Base-by-base conservation (phyloP, 2,888 invertebrate genomes). In the Meta bourneti region DNA sequence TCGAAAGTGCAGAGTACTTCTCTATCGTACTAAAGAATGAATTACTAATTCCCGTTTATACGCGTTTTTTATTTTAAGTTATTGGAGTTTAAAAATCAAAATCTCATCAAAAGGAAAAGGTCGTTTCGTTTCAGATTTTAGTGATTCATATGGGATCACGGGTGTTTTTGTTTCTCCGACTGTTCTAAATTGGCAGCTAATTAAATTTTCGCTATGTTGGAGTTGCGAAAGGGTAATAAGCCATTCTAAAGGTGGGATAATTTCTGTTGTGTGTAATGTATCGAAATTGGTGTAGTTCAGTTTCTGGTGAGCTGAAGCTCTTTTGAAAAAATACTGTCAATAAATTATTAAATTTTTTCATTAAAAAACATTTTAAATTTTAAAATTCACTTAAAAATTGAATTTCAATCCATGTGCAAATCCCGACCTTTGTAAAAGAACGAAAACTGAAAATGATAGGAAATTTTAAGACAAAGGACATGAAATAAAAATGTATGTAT, bases 1-100 rank as follows among this genome's bases (percentile, higher is more conserved):
- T 74, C 51, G 51, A 74, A 83, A 51, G 16, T 51, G 11, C 16
- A n/a, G 11, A 49, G 16, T 77, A 16, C 51, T 77, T 74, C 11
- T 77, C 51, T n/a, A 13, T n/a, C 16, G 7, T 34, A 49, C 77
- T 77, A n/a, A n/a, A 51, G 77, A 77, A 77, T 77, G 51, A 77
- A 77, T 77, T 77, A 49, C 51, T 77, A 51, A 48, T 77, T 49
- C 49, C 77, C 61, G 61, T 61, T 61, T 61, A 61, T 61, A 16
- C 61, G 61, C 61, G 13, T 61, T 61, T 61, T 16, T 34, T 34
- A 1, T 34, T 61, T 61, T 61, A 0, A 61, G 61, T 16, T 9
- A 11, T 9, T 16, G 61, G 61, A 34, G 61, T 16, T 61, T 5
- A 61, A 61, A 61, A 61, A 61, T 61, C 61, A 61, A 61, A 61